These are phyloP conservation scores for Hypotaenidia okinawae DNA, from an alignment of 2,797 vertebrate species.

Conservation along the genomic window DNA sequence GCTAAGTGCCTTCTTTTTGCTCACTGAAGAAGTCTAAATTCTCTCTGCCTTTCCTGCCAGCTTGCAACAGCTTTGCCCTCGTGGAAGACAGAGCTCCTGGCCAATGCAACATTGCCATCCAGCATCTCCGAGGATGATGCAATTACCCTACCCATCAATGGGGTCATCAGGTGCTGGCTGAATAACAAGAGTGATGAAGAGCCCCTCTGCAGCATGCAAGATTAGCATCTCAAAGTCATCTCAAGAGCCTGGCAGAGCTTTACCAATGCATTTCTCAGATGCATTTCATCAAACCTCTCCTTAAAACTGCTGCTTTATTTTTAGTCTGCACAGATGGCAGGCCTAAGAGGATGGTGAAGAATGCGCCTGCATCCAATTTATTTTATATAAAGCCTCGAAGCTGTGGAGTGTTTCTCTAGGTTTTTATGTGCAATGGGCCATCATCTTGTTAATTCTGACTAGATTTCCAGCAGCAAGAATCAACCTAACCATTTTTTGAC, in stretches of 20 bases:
- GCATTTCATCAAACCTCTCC: slow-evolving; percentile 5
- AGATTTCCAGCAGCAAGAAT: not conserved
- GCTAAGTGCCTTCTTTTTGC: not conserved
- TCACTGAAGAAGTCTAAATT: not conserved
- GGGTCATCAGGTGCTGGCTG: not conserved
- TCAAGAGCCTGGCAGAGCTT: not conserved
- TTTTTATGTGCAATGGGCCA: not conserved
- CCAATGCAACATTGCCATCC: accelerated
- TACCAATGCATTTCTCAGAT: not conserved
- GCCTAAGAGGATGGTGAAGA: not conserved
- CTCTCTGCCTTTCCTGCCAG: not conserved
- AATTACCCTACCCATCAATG: not conserved
- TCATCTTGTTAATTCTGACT: not conserved
- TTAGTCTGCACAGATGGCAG: slow-evolving; percentile 41
- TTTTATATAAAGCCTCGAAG: not conserved
- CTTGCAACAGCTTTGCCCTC: not conserved
- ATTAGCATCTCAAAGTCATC: not conserved
- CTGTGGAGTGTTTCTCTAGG: not conserved
- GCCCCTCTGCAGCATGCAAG: not conserved
- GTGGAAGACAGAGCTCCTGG: not conserved
- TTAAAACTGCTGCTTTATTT: slow-evolving; percentile 31
- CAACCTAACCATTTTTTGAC: not conserved
- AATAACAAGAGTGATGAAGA: not conserved
- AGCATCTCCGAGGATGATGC: not conserved
- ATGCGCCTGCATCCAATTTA: not conserved